A percentile compares a stretch with the other conserved stretches of the same genome.
These are phyloP conservation scores for Nycteola revayana DNA, from an alignment of 2,888 invertebrate species.

Conservation along the genomic window DNA sequence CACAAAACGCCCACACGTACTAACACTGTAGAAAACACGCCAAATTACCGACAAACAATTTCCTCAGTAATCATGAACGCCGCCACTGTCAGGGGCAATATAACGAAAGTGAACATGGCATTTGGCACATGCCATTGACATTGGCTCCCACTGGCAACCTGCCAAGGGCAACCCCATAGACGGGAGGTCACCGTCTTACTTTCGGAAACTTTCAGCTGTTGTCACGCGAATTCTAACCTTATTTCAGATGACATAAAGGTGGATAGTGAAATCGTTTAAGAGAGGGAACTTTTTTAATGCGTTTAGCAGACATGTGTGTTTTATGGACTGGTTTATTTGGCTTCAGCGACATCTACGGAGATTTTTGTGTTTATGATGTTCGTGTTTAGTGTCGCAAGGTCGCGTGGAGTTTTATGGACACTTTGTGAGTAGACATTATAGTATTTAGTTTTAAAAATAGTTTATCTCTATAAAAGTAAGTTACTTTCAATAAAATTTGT, in stretches of 20 bases:
- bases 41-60: no score
- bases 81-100: constrained; percentile 15
- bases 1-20: no score
- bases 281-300: constrained; percentile 37
- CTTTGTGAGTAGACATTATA: no score
- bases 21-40: no score
- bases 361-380: constrained; percentile 13
- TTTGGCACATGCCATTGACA: constrained; percentile 65
- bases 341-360: constrained; percentile 11
- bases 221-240: constrained; percentile 13
- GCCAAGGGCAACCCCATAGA: constrained; percentile 51
- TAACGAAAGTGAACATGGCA: constrained; percentile 45
- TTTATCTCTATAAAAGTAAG: no score
- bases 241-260: constrained; percentile 1
- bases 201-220: constrained; percentile 6
- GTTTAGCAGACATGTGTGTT: constrained; percentile 32
- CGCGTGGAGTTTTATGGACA: not conserved
- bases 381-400: no score
- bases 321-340: constrained; percentile 32
- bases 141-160: constrained; percentile 55
- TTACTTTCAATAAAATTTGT: no score
- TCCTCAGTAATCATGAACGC: no score
- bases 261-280: constrained; percentile 3
- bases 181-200: constrained; percentile 44
- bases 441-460: no score